Evolutionary conservation across 37 sponge, comb jelly and placozoan species (phyloP).

Genomic region (Agelas oroides): DNA sequence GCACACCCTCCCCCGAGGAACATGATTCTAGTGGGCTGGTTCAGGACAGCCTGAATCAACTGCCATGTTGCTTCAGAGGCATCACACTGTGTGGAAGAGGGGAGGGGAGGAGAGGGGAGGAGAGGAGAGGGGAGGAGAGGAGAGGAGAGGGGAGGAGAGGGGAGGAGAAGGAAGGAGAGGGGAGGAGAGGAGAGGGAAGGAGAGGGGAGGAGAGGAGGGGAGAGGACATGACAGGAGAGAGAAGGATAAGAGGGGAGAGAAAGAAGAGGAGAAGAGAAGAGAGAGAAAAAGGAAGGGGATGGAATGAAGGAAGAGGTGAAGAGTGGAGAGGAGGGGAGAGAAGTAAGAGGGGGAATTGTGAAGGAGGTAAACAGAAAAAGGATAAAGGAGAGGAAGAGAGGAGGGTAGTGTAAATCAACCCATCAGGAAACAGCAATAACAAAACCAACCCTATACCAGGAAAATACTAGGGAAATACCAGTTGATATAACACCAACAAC

Average conservation of each 20-base stretch:
- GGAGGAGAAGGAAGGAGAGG: background rate
- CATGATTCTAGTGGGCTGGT: conserved; percentile 14
- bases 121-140: background rate
- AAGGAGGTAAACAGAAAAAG: too few species aligned
- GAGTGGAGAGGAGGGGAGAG: too few species aligned
- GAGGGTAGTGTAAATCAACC: too few species aligned
- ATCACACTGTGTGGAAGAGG: conserved; percentile 46
- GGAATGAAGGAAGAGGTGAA: too few species aligned
- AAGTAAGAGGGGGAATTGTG: too few species aligned
- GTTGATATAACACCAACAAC: too few species aligned
- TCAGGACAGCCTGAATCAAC: conserved; percentile 53
- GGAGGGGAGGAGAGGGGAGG: background rate
- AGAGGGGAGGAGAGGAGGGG: background rate
- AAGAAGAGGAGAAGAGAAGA: background rate
- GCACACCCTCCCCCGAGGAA: conserved; percentile 78
- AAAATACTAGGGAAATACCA: too few species aligned
- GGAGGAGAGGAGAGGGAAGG: background rate
- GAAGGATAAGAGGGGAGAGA: background rate
- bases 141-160: background rate
- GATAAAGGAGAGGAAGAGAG: too few species aligned
- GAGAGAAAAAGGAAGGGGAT: background rate
- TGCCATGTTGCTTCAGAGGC: conserved; percentile 76
- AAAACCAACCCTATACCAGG: too few species aligned
- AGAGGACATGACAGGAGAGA: background rate
- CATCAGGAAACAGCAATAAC: too few species aligned